Conservation (phyloP, 2,888 invertebrate genomes). For the Quadroppia sp. region DNA sequence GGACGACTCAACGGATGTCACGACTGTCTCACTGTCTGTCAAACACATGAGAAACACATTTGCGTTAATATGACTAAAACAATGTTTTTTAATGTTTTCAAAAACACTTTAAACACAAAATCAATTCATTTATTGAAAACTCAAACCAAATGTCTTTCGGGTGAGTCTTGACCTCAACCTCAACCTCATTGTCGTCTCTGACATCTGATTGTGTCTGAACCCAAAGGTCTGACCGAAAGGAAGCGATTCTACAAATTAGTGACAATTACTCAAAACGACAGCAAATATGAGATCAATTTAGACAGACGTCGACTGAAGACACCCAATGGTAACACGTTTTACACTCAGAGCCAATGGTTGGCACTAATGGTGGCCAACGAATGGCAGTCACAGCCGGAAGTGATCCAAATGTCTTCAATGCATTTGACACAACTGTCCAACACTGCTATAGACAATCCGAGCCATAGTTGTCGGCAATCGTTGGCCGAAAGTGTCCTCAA, state of each 20-base stretch:
- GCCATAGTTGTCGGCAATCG: constrained; percentile 68
- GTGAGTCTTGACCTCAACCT: background rate
- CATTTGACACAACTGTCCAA: constrained; percentile 88
- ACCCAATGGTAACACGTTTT: constrained; percentile 71
- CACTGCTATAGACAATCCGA: constrained; percentile 88
- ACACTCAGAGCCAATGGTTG: constrained; percentile 75
- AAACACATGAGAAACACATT: too few species aligned
- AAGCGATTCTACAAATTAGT: constrained; percentile 48
- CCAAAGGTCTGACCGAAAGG: constrained; percentile 35
- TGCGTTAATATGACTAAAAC: background rate
- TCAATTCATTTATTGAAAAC: background rate
- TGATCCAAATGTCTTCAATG: constrained; percentile 74
- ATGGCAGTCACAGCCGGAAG: constrained; percentile 81
- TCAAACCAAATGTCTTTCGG: background rate
- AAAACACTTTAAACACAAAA: background rate
- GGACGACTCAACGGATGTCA: too few species aligned
- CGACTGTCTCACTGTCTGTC: too few species aligned
- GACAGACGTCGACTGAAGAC: constrained; percentile 87
- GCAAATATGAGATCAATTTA: constrained; percentile 67
- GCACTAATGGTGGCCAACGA: constrained; percentile 90
- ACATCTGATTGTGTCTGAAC: background rate
- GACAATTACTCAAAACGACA: constrained; percentile 42
- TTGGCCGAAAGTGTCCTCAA: constrained; percentile 73
- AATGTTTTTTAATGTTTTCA: background rate
- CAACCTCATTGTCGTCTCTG: too few species aligned